Percentiles rank a stretch among this genome's conserved stretches.
phyloP scores from a whole-genome alignment of 2,113 vertebrate species.

The Lamprotornis superbus region DNA sequence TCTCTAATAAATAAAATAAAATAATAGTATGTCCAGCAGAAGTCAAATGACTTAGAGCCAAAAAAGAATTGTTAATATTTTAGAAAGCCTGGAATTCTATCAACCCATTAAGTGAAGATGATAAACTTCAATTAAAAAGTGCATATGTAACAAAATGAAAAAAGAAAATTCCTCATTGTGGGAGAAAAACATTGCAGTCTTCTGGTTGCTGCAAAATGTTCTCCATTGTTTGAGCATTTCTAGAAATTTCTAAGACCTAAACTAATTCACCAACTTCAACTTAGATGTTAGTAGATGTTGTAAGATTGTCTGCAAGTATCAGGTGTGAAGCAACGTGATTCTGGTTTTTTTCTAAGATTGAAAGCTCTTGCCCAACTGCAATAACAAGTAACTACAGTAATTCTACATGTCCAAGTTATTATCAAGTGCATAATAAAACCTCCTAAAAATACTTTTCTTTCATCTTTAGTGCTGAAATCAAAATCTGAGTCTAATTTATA shows the following conservation, averaged over 20 bases:
- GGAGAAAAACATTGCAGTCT: neutral
- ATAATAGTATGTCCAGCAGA: neutral
- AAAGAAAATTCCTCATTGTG: neutral
- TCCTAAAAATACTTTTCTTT: neutral
- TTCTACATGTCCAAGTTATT: neutral
- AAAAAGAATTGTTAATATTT: neutral
- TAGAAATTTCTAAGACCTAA: neutral
- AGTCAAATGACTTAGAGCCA: neutral
- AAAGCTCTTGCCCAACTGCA: neutral
- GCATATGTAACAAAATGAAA: neutral
- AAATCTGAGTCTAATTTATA: neutral
- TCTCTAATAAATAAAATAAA: neutral
- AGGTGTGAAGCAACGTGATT: neutral
- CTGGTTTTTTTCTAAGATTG: neutral
- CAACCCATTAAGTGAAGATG: neutral
- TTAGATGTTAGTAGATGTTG: neutral
- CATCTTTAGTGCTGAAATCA: neutral
- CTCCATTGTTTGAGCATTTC: neutral
- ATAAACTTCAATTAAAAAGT: neutral
- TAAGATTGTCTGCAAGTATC: neutral
- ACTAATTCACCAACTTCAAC: neutral
- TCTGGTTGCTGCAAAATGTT: neutral
- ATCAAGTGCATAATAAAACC: neutral
- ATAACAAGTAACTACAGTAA: neutral
- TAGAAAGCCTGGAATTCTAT: neutral